Evolutionary conservation across 1,140 invertebrate genomes (phyloP), one percentile per base, ranked within the genome.

Genomic region (Papilio xuthus): DNA sequence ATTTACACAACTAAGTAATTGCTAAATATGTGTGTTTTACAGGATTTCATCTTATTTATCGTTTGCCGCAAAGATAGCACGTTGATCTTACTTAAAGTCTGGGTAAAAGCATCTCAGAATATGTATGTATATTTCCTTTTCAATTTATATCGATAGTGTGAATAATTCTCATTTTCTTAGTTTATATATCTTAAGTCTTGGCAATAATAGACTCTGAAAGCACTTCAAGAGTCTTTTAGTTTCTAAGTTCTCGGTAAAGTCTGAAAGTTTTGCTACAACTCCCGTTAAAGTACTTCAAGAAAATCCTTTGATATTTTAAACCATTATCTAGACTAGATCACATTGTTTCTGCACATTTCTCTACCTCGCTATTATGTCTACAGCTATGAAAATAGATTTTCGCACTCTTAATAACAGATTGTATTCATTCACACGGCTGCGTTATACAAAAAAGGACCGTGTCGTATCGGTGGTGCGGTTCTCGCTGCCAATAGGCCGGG

Each of bases 401-500:
- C 32, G 32, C 60, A 67, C 60, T 67, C 60, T 63, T 26, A 67
- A 12, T 60, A 60, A 3, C 18, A 67, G 60, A 67, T 32, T 67
- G 23, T 67, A 67, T 67, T 67, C 60, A 67, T 67, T 67, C 60
- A 67, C 60, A 67, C 60, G 60, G 12, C 56, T 9, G 41, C n/a
- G 41, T 71, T 71, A 42, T 71, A 37, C 10, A 71, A 71, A 71
- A 77, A 78, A 60, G 69, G 74, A 41, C 60, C 42, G 69, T 79
- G 81, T 83, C 88, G 86, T 84, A 85, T 86, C 88, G 85, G 85
- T 79, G 73, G 71, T 83, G 71, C 77, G 56, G 83, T 80, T 80
- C 82, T 81, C 83, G 83, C 84, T 89, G 86, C 80, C 80, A 86
- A 84, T 89, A 87, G 87, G 85, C 72, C 87, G 86, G 86, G 84